Evolutionary conservation across 2,797 vertebrate genomes (phyloP).

Genomic region (Typhlichthys eigenmanni): DNA sequence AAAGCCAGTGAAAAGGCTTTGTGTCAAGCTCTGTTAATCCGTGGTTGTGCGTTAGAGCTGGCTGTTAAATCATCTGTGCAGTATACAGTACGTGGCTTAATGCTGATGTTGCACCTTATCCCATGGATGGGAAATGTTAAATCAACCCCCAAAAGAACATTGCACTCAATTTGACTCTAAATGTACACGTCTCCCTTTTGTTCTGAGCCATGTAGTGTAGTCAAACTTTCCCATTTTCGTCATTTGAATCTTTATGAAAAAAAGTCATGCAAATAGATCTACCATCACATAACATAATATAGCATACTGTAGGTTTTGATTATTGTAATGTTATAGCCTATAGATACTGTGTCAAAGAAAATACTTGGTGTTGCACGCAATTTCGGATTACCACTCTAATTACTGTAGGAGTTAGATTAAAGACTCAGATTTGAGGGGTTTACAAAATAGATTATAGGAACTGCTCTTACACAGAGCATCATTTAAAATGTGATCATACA

Average conservation of each 20-base stretch:
- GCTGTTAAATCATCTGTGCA: slow-evolving; percentile 71
- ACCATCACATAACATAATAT: neutral
- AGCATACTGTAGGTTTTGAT: neutral
- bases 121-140: slow-evolving; percentile 60
- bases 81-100: slow-evolving; percentile 61
- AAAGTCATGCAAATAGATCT: neutral
- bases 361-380: slow-evolving; percentile 2
- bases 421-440: neutral
- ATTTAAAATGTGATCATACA: slow-evolving; percentile 20
- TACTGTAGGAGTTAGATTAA: neutral
- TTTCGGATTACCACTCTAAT: neutral
- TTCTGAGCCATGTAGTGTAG: neutral
- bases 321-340: slow-evolving; percentile 1
- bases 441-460: too few species aligned
- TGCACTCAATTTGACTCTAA: slow-evolving; percentile 28
- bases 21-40: slow-evolving; percentile 74
- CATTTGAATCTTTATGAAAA: neutral
- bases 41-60: slow-evolving; percentile 59
- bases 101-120: slow-evolving; percentile 71
- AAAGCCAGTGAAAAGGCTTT: slow-evolving; percentile 71
- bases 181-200: slow-evolving; percentile 18
- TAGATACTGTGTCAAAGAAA: neutral
- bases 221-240: slow-evolving; percentile 5
- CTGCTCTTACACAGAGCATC: too few species aligned
- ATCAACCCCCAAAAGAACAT: slow-evolving; percentile 44